Percentiles rank a stretch among this genome's conserved stretches.
Conservation (phyloP, 2,888 invertebrate species). For the Conistra vaccinii region DNA sequence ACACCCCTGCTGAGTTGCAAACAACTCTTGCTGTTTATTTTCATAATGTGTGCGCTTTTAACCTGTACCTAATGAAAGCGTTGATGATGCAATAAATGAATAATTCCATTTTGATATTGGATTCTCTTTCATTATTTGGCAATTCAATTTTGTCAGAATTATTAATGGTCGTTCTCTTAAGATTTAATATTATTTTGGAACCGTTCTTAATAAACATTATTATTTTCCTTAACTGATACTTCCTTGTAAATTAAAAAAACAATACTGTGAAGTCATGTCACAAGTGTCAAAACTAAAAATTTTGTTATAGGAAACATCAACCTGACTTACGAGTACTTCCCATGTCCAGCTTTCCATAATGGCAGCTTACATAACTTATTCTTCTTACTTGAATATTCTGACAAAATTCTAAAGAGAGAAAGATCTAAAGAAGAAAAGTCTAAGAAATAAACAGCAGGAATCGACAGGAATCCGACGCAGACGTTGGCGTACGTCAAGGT, state of each 20-base stretch:
- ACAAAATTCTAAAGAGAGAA: background rate
- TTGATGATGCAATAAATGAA: slow-evolving; percentile 30
- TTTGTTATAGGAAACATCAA: background rate
- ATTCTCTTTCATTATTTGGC: background rate
- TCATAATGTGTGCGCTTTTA: slow-evolving; percentile 47
- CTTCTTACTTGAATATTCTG: background rate
- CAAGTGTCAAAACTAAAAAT: background rate
- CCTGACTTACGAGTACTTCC: background rate
- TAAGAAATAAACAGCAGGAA: background rate
- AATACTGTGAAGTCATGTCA: background rate
- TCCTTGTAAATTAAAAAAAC: background rate
- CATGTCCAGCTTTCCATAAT: background rate
- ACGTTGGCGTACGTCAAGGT: slow-evolving; percentile 9
- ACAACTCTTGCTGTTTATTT: slow-evolving; percentile 58
- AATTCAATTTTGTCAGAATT: background rate
- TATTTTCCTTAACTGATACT: background rate
- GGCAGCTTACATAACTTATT: background rate
- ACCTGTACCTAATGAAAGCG: slow-evolving; percentile 26
- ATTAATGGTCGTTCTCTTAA: background rate
- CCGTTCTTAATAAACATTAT: background rate
- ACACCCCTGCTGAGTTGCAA: slow-evolving; percentile 47
- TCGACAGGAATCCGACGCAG: background rate
- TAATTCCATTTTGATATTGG: slow-evolving; percentile 4
- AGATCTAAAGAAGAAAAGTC: too few species aligned
- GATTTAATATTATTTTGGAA: background rate